phyloP scores from a whole-genome alignment of 2,113 vertebrate genomes.

The Gymnocephalus cernua region DNA sequence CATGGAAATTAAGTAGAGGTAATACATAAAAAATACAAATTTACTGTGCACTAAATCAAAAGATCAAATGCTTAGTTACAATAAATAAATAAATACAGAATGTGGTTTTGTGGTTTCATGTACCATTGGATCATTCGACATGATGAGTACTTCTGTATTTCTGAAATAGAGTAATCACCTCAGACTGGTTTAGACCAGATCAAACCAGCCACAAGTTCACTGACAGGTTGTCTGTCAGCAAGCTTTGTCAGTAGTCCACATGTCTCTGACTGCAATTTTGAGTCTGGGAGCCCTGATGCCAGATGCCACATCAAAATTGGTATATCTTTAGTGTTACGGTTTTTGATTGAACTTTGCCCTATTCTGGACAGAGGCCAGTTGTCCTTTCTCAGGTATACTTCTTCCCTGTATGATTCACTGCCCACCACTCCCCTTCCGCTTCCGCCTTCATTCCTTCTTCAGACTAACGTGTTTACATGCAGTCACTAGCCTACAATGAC shows the following conservation, averaged over 20 bases:
- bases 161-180: neutral
- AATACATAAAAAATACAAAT: neutral
- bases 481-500: neutral
- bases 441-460: neutral
- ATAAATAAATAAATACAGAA: neutral
- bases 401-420: neutral
- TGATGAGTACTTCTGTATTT: neutral
- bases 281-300: neutral
- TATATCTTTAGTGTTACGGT: neutral
- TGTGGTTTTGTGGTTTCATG: neutral
- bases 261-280: neutral
- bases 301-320: neutral
- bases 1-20: neutral
- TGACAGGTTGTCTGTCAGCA: neutral
- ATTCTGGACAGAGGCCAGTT: neutral
- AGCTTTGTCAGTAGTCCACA: neutral
- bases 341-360: neutral
- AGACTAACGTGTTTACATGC: neutral
- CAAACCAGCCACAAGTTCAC: neutral
- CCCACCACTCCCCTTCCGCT: conserved; percentile 1
- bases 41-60: neutral
- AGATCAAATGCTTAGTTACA: neutral
- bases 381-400: neutral
- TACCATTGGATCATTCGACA: neutral
- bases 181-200: neutral